These are phyloP conservation scores for Chymomyza fuscimana DNA, from an alignment of 2,888 invertebrate genomes.

Conservation along the genomic window DNA sequence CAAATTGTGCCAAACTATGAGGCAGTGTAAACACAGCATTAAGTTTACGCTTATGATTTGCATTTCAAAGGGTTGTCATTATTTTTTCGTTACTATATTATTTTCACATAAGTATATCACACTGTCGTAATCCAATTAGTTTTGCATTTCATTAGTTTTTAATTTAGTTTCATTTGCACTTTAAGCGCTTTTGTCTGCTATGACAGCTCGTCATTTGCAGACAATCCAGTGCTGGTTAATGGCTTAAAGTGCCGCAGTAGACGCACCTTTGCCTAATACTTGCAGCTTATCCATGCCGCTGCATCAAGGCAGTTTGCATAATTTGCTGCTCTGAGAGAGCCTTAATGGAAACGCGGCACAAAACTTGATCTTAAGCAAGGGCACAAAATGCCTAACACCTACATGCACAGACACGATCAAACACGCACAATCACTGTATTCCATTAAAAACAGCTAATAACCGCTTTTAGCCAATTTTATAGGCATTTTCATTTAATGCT, in stretches of 20 bases:
- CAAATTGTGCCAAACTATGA: too few relatives aligned
- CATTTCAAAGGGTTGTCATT: background rate
- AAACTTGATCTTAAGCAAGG: background rate
- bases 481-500: background rate
- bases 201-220: background rate
- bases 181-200: slow-evolving; percentile 11
- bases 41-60: background rate
- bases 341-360: background rate
- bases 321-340: slow-evolving; percentile 16
- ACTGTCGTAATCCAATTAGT: background rate
- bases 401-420: background rate
- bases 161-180: background rate
- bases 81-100: background rate
- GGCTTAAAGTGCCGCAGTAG: slow-evolving; percentile 10
- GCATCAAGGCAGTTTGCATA: slow-evolving; percentile 17
- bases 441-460: background rate
- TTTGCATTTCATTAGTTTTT: background rate
- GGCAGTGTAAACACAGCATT: too few relatives aligned
- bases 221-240: background rate
- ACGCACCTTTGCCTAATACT: slow-evolving; percentile 65
- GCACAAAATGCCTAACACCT: background rate
- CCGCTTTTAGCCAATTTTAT: background rate
- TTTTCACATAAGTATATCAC: background rate
- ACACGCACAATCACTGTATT: background rate
- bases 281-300: slow-evolving; percentile 43